Base-by-base conservation (phyloP, 2,888 invertebrate genomes). In the Mantis religiosa region DNA sequence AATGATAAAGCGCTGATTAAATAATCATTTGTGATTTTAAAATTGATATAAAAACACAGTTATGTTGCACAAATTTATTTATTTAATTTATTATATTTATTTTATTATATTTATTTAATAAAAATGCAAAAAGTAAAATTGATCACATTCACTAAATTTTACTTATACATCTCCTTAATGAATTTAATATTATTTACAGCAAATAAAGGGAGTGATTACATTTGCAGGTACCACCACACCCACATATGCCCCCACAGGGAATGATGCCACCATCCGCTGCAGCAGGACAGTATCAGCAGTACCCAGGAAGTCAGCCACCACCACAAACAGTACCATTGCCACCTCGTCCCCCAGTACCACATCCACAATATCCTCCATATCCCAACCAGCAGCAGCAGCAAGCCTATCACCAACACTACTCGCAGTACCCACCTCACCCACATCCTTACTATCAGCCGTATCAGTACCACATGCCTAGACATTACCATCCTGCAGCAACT, bases 311-410 rank as follows among this genome's bases (percentile, higher is more conserved):
- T 41, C 84, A 85, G n/a, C 84, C 89, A 15, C 87, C 83, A 87
- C 84, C 89, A 15, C 89, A 89, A 28, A 88, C 89, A 82, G 89
- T 89, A 84, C 90, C 91, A 14, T 90, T 90, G 88, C 90, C 90
- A 2, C 90, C 91, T 87, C 92, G 93, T 8, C 94, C 94, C 90
- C 94, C 94, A 91, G 93, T 93, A 90, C 93, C 93, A 3, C 94
- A 94, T 92, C 93, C 94, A 1, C 93, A 94, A 90, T 94, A 94
- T 91, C 92, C 93, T 83, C 93, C 94, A 3, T 94, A 94, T 91
- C 93, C 94, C 28, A 89, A 90, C 20, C 90, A 92, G 92, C 89
- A 91, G 91, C 90, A 89, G 85, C 90, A 90, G 71, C 87, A 82
- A n/a, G 54, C 90, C 7, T 90, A 90, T 85, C 89, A 90, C 47